Conservation (phyloP, 2,113 vertebrate species). For the Labeo rohita region DNA sequence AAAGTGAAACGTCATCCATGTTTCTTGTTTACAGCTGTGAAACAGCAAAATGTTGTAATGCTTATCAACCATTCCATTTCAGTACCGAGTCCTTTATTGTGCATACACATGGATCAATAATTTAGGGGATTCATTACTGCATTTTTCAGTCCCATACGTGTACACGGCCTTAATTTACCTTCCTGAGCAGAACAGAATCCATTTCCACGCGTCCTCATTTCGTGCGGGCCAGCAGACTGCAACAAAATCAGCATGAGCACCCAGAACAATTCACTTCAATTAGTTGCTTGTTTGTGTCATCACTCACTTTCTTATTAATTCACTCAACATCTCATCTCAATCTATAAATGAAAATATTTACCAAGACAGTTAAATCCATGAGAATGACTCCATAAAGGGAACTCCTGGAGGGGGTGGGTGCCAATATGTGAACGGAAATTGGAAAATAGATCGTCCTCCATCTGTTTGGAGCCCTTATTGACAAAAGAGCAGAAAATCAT, state of each 20-base stretch:
- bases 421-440: background rate
- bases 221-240: background rate
- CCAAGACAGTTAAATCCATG: background rate
- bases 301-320: background rate
- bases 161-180: background rate
- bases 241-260: background rate
- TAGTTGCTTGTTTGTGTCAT: background rate
- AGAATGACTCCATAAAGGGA: background rate
- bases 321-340: conserved; percentile 1
- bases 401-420: background rate
- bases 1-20: background rate
- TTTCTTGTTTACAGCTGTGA: background rate
- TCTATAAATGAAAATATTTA: conserved; percentile 31
- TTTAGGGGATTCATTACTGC: background rate
- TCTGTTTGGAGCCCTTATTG: background rate
- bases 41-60: background rate
- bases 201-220: background rate
- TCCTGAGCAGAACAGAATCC: background rate
- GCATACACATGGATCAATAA: background rate
- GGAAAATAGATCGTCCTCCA: conserved; percentile 7
- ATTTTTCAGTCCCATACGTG: background rate
- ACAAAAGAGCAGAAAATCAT: conserved; percentile 7
- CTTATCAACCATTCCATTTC: background rate
- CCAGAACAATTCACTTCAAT: background rate
- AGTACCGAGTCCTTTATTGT: background rate